A percentile compares a stretch with the other conserved stretches of the same genome.
Evolutionary conservation across 2,888 invertebrate genomes (phyloP).

Genomic region (Pedicia rivosa): DNA sequence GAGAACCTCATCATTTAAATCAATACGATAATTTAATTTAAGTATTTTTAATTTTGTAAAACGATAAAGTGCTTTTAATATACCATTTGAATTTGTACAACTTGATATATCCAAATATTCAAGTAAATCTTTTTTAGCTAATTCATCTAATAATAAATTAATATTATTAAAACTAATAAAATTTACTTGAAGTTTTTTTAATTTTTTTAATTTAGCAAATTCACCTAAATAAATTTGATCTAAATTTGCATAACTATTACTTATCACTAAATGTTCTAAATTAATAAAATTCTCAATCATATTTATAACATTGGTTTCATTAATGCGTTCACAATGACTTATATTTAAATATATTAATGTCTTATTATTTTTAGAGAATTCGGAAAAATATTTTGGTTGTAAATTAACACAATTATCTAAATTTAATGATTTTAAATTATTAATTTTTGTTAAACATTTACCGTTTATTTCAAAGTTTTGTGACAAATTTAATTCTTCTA

Average conservation of each 20-base stretch:
- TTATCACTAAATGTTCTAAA: slow-evolving; percentile 8
- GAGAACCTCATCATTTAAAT: background rate
- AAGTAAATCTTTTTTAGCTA: slow-evolving; percentile 1
- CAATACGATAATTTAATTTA: background rate
- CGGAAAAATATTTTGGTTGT: slow-evolving; percentile 8
- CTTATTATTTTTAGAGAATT: slow-evolving; percentile 6
- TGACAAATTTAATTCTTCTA: slow-evolving; percentile 10
- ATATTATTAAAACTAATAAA: background rate
- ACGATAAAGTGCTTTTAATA: background rate
- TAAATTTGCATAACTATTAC: background rate
- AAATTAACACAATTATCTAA: slow-evolving; percentile 10
- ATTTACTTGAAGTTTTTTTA: slow-evolving; percentile 5
- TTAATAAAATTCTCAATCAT: slow-evolving; percentile 6
- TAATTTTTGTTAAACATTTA: slow-evolving; percentile 8
- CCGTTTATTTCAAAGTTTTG: slow-evolving; percentile 10
- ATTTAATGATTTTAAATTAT: slow-evolving; percentile 8
- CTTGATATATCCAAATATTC: background rate
- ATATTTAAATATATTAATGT: slow-evolving; percentile 11
- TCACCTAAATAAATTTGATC: background rate
- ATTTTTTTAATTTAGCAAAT: slow-evolving; percentile 2
- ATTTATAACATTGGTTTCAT: slow-evolving; percentile 1
- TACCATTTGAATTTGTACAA: background rate
- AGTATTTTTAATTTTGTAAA: slow-evolving; percentile 4
- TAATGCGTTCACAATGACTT: slow-evolving; percentile 9
- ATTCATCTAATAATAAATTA: slow-evolving; percentile 1